Conservation (phyloP, 2,888 invertebrate genomes). For the Acronicta leporina region DNA sequence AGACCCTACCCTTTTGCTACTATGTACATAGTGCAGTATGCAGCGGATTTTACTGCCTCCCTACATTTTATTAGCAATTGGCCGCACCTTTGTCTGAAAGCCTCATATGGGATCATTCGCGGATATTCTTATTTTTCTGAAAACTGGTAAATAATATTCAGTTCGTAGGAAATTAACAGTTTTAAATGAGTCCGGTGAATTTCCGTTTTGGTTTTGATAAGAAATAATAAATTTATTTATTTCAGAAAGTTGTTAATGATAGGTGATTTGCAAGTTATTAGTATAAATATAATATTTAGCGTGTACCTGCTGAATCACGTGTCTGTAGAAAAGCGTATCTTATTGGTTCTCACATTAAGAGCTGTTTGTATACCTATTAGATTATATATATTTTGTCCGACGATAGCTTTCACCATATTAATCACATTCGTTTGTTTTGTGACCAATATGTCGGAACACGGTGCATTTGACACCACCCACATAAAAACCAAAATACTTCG, state of each 20-base stretch:
- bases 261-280: not conserved
- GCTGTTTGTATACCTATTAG: slow-evolving; percentile 12
- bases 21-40: slow-evolving; percentile 16
- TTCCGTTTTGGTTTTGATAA: not conserved
- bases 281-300: slow-evolving; percentile 8
- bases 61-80: slow-evolving; percentile 48
- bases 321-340: slow-evolving; percentile 20
- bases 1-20: slow-evolving; percentile 37
- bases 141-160: slow-evolving; percentile 1
- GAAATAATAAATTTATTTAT: not conserved
- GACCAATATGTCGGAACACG: slow-evolving; percentile 26
- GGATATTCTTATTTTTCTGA: slow-evolving; percentile 13
- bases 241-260: too few species aligned
- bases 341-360: slow-evolving; percentile 37
- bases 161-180: not conserved
- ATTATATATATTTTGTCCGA: slow-evolving; percentile 34
- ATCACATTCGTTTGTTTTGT: slow-evolving; percentile 44
- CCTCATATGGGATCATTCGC: slow-evolving; percentile 12
- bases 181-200: slow-evolving; percentile 14
- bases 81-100: slow-evolving; percentile 28
- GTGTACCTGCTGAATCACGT: slow-evolving; percentile 8
- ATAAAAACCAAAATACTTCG: slow-evolving; percentile 17
- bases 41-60: slow-evolving; percentile 35
- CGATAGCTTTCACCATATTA: slow-evolving; percentile 47
- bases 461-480: slow-evolving; percentile 28